phyloP scores from a whole-genome alignment of 1,140 invertebrate genomes.

The Danaus melanippus region DNA sequence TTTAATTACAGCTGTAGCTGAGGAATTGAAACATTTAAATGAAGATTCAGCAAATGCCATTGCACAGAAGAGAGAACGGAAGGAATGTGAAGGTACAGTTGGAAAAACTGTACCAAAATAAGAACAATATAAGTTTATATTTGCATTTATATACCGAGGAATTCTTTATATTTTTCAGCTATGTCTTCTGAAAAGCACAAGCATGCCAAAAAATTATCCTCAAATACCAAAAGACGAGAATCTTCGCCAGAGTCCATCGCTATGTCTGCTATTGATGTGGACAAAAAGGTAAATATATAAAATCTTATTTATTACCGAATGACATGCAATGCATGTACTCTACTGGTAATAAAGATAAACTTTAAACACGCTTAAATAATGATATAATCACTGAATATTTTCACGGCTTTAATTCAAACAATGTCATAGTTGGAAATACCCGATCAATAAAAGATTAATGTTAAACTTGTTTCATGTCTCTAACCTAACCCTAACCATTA shows the following conservation, averaged over 20 bases:
- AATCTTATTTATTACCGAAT: background rate
- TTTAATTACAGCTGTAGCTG: conserved; percentile 30
- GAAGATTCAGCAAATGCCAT: conserved; percentile 23
- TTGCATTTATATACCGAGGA: too few relatives aligned
- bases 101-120: too few relatives aligned
- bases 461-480: too few relatives aligned
- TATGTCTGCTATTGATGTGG: conserved; percentile 30
- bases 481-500: too few relatives aligned
- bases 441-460: too few relatives aligned
- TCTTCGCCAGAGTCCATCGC: conserved; percentile 35
- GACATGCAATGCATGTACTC: too few relatives aligned
- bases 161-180: conserved; percentile 20
- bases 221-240: conserved; percentile 31
- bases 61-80: conserved; percentile 25
- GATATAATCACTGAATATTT: too few relatives aligned
- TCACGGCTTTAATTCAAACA: too few relatives aligned
- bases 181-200: conserved; percentile 37
- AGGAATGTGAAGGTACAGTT: conserved; percentile 20
- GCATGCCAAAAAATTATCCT: conserved; percentile 37
- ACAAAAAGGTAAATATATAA: conserved; percentile 34
- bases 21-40: conserved; percentile 37
- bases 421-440: too few relatives aligned
- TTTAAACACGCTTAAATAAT: too few relatives aligned
- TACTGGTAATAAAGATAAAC: too few relatives aligned
- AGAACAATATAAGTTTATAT: too few relatives aligned